A percentile compares a stretch with the other conserved stretches of the same genome.
phyloP scores from a whole-genome alignment of 2,888 invertebrate species.

The Hartigia nigra region DNA sequence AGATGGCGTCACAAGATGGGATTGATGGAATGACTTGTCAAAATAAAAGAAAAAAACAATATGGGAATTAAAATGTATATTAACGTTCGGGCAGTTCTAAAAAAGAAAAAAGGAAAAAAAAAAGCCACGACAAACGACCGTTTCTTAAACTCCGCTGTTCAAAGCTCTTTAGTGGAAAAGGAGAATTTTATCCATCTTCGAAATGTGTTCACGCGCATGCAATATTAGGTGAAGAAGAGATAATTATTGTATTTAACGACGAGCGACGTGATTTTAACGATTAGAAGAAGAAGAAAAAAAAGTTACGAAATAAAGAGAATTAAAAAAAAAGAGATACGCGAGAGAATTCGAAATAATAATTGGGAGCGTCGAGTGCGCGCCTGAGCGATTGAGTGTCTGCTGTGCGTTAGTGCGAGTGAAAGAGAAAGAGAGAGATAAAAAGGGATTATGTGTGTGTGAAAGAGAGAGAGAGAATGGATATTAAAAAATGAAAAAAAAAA shows the following conservation, averaged over 20 bases:
- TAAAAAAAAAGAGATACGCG: conserved; percentile 12
- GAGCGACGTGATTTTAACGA: conserved; percentile 18
- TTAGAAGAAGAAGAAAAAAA: conserved; percentile 10
- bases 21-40: neutral
- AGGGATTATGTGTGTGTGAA: too few species aligned
- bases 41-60: neutral
- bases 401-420: neutral
- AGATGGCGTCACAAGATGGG: neutral
- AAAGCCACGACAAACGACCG: conserved; percentile 31
- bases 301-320: too few species aligned
- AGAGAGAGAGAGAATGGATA: conserved; percentile 1
- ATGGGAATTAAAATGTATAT: neutral
- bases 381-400: neutral
- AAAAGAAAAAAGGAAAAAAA: too few species aligned
- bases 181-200: conserved; percentile 43
- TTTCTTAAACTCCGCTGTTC: conserved; percentile 24
- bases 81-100: conserved; percentile 45
- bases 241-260: conserved; percentile 43
- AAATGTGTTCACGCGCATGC: conserved; percentile 59
- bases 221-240: conserved; percentile 52
- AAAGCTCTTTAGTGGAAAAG: conserved; percentile 21
- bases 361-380: conserved; percentile 2
- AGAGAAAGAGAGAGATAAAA: neutral
- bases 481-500: conserved; percentile 18
- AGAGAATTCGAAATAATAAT: conserved; percentile 16